Conservation (phyloP, 1,140 invertebrate species). For the Leucophenga varia region DNA sequence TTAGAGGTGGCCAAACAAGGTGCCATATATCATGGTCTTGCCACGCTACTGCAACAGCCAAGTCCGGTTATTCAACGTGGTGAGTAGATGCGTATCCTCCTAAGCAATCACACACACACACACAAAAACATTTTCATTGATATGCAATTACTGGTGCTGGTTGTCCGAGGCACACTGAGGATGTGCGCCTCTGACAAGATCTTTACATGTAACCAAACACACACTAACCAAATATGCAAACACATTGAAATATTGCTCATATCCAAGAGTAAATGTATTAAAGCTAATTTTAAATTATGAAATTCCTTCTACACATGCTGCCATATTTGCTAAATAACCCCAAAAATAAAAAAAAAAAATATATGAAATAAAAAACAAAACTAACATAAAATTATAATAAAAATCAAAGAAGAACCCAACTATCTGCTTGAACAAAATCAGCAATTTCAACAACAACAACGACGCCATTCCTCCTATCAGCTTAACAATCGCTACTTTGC, state of each 20-base stretch:
- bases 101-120: background rate
- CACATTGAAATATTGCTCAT: background rate
- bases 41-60: constrained; percentile 88
- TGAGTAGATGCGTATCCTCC: constrained; percentile 55
- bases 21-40: constrained; percentile 94
- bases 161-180: too few species aligned
- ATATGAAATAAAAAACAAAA: background rate
- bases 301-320: constrained; percentile 17
- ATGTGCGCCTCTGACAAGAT: too few species aligned
- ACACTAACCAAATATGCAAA: constrained; percentile 6
- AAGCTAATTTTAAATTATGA: constrained; percentile 20
- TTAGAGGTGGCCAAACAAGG: constrained; percentile 96
- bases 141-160: too few species aligned
- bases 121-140: constrained; percentile 2
- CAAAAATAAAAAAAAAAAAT: constrained; percentile 12
- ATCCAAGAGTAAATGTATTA: constrained; percentile 19
- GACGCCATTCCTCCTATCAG: constrained; percentile 42
- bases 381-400: constrained; percentile 5
- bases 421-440: constrained; percentile 6
- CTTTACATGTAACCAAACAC: constrained; percentile 5
- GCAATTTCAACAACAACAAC: constrained; percentile 29
- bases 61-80: constrained; percentile 82
- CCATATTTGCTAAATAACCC: too few species aligned
- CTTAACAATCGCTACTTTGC: constrained; percentile 33
- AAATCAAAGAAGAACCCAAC: constrained; percentile 4